Evolutionary conservation across 2,888 invertebrate genomes (phyloP), one percentile per base, ranked within the genome.

Genomic region (Argyresthia albistria): DNA sequence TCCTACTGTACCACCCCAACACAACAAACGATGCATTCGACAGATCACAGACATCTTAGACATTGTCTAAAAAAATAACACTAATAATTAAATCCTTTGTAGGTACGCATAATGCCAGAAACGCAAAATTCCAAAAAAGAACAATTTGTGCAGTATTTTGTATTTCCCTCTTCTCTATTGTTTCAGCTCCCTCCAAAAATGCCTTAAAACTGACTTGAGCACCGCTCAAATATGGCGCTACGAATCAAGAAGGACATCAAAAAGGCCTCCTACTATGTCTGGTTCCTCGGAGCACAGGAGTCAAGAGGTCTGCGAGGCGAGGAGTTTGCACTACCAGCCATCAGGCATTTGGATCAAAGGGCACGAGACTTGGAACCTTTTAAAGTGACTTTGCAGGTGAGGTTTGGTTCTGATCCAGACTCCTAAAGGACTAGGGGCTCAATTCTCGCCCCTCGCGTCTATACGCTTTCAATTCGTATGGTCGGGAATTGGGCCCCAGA

Each of bases 211-310:
- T n/a, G 25, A 46, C 46, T 39, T 35, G 25, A 25, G 3, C 25
- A 25, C 25, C 25, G 6, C 25, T 4, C 6, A 25, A 90, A 88
- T 70, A 94, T 94, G 94, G 94, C 94, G 75, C 86, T 94, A 70
- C 91, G 93, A 84, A 78, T 93, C 64, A 92, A 93, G 76, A 95
- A 95, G 80, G 95, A 96, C 76, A 93, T 95, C 66, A 96, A 95
- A 84, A 96, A 96, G 74, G 95, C 95, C 55, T 95, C 95, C 42
- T 96, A 95, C 86, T 96, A 96, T 84, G 95, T 96, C 58, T 95
- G 95, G 94, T 96, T 98, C 88, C 90, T 98, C 67, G 98, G 98
- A 16, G 97, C 98, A 65, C 95, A 97, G 86, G 98, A 98, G 87
- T 95, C 96, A 54, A 93, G 95, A 63, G 97, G 96, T 0, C 83